These are phyloP conservation scores for Sebastes diploproa DNA, from an alignment of 2,797 vertebrate genomes.

Conservation along the genomic window DNA sequence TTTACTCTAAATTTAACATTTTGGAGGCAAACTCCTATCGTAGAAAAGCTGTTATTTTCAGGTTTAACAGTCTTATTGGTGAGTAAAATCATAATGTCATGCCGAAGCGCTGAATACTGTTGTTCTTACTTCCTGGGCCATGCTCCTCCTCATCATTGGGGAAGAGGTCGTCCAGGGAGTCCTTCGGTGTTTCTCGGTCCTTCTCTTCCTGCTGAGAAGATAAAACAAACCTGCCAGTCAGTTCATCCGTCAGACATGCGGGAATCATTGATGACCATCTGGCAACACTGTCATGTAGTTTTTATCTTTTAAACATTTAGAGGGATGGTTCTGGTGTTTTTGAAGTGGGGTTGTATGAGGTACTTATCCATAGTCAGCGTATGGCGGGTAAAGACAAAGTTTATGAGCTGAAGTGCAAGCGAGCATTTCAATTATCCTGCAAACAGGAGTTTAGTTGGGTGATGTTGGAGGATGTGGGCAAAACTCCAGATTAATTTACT, in stretches of 20 bases:
- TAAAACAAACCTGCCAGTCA: conserved; percentile 7
- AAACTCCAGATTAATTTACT: too few species aligned
- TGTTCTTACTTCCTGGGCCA: conserved; percentile 88
- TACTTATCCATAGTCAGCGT: too few species aligned
- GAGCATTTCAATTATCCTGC: too few species aligned
- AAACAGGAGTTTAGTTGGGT: too few species aligned
- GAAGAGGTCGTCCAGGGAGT: conserved; percentile 96
- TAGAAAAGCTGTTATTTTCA: background rate
- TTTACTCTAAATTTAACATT: background rate
- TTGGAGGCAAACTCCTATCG: background rate
- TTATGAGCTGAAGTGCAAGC: too few species aligned
- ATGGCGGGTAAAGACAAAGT: too few species aligned
- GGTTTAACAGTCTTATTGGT: too few species aligned
- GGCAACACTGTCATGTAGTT: background rate
- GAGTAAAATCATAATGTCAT: background rate
- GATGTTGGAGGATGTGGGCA: too few species aligned
- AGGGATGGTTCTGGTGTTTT: background rate
- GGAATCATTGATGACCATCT: background rate
- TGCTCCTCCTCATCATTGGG: conserved; percentile 96
- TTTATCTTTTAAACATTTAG: background rate
- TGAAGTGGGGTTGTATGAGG: too few species aligned
- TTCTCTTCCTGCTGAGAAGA: conserved; percentile 90
- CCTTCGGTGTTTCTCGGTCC: conserved; percentile 90
- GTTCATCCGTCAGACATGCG: background rate
- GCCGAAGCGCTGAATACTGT: background rate